These are phyloP conservation scores for Cosmia pyralina DNA, from an alignment of 2,888 invertebrate species.

Conservation along the genomic window DNA sequence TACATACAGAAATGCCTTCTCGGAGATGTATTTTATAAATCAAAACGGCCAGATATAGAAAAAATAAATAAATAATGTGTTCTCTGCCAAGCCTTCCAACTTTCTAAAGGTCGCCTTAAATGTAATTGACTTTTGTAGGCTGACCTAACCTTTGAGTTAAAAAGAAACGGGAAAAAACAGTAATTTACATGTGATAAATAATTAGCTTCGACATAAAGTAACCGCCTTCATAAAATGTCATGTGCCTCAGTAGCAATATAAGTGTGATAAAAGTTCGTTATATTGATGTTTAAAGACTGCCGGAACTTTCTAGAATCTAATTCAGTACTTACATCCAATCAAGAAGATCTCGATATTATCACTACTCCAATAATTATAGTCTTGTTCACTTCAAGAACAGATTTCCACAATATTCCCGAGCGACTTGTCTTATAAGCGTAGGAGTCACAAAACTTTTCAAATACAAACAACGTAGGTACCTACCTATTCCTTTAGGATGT, in stretches of 20 bases:
- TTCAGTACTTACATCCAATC: neutral
- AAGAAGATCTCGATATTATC: neutral
- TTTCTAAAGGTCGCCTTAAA: slow-evolving; percentile 26
- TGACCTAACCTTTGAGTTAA: slow-evolving; percentile 12
- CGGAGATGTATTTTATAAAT: neutral
- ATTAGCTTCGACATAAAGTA: neutral
- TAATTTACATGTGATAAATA: neutral
- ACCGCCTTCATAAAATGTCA: neutral
- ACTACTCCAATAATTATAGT: neutral
- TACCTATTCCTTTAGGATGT: slow-evolving; percentile 18
- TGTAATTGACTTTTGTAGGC: slow-evolving; percentile 8
- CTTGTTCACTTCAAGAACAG: slow-evolving; percentile 13
- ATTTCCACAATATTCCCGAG: neutral
- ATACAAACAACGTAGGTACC: neutral
- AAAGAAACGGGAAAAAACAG: neutral
- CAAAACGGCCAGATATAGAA: neutral
- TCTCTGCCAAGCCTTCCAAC: neutral
- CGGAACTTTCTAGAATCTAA: neutral
- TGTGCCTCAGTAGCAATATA: neutral
- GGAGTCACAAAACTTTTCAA: slow-evolving; percentile 21
- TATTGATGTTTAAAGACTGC: neutral
- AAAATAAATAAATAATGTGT: neutral
- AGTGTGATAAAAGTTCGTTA: neutral
- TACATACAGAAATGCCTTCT: neutral
- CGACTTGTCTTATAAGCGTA: neutral